Conservation (phyloP, 2,888 invertebrate species). For the Drosophila picticornis region DNA sequence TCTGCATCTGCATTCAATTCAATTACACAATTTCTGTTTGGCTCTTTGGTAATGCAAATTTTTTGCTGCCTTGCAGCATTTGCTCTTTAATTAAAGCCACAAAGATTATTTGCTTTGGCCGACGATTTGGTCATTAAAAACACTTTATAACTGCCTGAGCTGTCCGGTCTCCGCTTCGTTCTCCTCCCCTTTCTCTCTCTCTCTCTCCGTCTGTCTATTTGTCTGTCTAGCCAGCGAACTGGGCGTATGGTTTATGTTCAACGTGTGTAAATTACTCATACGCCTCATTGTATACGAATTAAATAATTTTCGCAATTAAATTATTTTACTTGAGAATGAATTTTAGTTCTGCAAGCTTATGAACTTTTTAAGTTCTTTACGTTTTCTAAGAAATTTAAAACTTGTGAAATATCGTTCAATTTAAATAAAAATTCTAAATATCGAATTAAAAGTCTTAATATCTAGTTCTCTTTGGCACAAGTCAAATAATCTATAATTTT, state of each 20-base stretch:
- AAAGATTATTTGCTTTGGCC: conserved; percentile 46
- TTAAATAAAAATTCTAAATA: too few species aligned
- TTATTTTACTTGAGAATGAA: conserved; percentile 2
- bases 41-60: conserved; percentile 65
- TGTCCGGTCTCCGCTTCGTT: neutral
- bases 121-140: conserved; percentile 56
- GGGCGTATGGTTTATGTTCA: conserved; percentile 56
- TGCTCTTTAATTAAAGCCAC: conserved; percentile 69
- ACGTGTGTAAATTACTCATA: conserved; percentile 67
- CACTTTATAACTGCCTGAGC: conserved; percentile 50
- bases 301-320: neutral
- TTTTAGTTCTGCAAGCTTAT: neutral
- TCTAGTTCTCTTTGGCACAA: neutral
- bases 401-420: too few species aligned
- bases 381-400: neutral
- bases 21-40: conserved; percentile 61
- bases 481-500: neutral
- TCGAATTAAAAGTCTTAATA: neutral
- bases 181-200: conserved; percentile 7
- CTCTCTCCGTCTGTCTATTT: conserved; percentile 9
- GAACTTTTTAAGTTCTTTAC: neutral
- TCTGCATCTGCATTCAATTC: conserved; percentile 65
- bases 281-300: conserved; percentile 56
- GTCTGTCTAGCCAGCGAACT: conserved; percentile 36
- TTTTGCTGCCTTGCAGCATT: conserved; percentile 32